Evolutionary conservation across 2,888 invertebrate genomes (phyloP).

Genomic region (Cactoblastis cactorum): DNA sequence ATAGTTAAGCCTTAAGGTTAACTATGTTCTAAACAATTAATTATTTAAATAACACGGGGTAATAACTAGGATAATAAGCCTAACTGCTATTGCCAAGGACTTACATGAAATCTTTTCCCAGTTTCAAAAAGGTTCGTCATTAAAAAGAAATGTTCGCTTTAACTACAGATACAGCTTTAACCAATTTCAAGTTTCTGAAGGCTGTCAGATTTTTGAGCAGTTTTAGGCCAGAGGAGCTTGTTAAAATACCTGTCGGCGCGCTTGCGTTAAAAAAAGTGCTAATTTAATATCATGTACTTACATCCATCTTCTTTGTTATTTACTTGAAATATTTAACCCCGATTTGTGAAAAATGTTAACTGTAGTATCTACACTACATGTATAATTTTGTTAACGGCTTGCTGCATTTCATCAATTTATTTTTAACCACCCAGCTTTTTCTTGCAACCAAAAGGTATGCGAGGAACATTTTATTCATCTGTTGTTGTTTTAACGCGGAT

Average conservation of each 20-base stretch:
- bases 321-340: constrained; percentile 55
- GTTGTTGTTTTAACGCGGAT: no score
- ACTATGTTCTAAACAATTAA: no score
- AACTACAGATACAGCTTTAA: constrained; percentile 20
- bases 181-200: constrained; percentile 39
- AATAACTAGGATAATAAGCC: no score
- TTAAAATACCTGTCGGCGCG: constrained; percentile 62
- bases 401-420: neutral
- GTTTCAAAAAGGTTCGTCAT: neutral
- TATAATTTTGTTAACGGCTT: constrained; percentile 35
- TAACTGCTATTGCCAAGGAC: no score
- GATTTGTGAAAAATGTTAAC: constrained; percentile 44
- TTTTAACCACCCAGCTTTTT: neutral
- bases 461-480: no score
- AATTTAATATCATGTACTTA: constrained; percentile 47
- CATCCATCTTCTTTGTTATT: constrained; percentile 55
- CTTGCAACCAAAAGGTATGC: neutral
- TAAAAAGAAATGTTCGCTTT: constrained; percentile 9
- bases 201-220: constrained; percentile 43
- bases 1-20: no score
- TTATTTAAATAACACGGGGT: no score
- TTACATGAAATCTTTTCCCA: neutral
- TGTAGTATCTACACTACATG: no score
- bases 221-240: constrained; percentile 49
- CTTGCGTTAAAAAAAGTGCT: constrained; percentile 54